These are phyloP conservation scores for Patella depressa DNA, from an alignment of 2,888 invertebrate species.

Conservation along the genomic window DNA sequence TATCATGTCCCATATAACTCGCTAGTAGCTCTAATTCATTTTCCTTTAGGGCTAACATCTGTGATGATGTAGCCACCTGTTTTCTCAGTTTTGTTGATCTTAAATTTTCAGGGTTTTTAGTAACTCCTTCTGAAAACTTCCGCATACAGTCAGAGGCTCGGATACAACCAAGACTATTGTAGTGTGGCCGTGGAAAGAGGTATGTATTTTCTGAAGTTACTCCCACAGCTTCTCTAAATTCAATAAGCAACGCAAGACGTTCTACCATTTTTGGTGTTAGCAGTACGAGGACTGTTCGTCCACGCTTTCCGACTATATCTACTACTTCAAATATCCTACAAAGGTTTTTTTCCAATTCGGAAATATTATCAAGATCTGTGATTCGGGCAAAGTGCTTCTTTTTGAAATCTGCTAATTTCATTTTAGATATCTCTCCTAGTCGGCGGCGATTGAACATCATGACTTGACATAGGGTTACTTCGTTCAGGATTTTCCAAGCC, in stretches of 20 bases:
- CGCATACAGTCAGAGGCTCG: not conserved
- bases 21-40: not conserved
- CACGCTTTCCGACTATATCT: not conserved
- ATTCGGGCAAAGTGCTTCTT: not conserved
- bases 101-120: not conserved
- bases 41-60: not conserved
- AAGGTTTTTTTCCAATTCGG: too few species aligned
- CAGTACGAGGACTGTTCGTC: not conserved
- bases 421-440: not conserved
- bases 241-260: not conserved
- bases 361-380: not conserved
- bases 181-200: not conserved
- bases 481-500: not conserved
- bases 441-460: not conserved
- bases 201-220: not conserved
- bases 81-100: not conserved
- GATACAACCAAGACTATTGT: not conserved
- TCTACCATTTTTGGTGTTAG: not conserved
- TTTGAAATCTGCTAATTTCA: not conserved
- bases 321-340: too few species aligned
- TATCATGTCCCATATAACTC: not conserved
- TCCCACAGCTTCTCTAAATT: not conserved
- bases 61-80: not conserved
- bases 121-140: not conserved
- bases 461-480: not conserved